phyloP scores from a whole-genome alignment of 2,888 invertebrate genomes.

The Pelosia muscerda region DNA sequence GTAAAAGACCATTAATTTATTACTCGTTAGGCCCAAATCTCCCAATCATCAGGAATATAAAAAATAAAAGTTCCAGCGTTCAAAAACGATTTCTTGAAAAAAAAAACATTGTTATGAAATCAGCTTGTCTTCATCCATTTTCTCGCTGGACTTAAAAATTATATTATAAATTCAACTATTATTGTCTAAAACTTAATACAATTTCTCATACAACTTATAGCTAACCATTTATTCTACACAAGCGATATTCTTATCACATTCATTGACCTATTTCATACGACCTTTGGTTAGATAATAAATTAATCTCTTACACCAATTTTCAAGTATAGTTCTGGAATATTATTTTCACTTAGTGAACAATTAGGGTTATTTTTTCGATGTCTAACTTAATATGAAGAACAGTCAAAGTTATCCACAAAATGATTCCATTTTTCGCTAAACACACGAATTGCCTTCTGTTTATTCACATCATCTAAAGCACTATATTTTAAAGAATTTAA shows the following conservation, averaged over 20 bases:
- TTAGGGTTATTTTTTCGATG: neutral
- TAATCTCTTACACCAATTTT: neutral
- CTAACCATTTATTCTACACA: neutral
- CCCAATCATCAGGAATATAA: too few relatives aligned
- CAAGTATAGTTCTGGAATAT: neutral
- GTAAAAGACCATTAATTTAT: too few relatives aligned
- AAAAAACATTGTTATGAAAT: neutral
- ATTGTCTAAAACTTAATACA: neutral
- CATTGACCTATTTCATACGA: neutral
- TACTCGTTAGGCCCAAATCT: too few relatives aligned
- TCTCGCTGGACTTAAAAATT: neutral
- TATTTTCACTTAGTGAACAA: too few relatives aligned
- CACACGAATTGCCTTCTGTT: conserved; percentile 67
- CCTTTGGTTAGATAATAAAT: neutral
- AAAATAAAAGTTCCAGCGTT: too few relatives aligned
- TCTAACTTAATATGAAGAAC: conserved; percentile 9
- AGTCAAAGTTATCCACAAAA: conserved; percentile 18
- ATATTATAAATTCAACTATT: neutral
- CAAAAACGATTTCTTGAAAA: neutral
- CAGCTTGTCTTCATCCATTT: neutral
- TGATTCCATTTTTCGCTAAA: conserved; percentile 58
- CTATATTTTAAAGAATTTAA: conserved; percentile 91
- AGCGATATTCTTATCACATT: neutral
- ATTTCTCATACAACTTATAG: neutral
- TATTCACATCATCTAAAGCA: conserved; percentile 55